Evolutionary conservation across 2,113 vertebrate genomes (phyloP).

Genomic region (Pseudorasbora parva): DNA sequence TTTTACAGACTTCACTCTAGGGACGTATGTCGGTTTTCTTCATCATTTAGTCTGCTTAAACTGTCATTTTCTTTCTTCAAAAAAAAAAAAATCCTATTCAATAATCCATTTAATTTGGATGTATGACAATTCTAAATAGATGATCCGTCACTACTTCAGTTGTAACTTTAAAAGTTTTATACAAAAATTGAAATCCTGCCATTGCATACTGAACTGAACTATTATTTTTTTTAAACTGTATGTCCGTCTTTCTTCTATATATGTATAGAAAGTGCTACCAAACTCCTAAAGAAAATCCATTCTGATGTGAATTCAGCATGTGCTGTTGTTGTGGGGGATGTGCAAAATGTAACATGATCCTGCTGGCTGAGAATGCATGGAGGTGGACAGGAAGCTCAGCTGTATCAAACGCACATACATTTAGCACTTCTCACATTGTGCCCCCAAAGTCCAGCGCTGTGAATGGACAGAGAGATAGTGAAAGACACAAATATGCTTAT

Average conservation of each 20-base stretch:
- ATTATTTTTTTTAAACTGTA: not conserved
- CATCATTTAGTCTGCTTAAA: no score
- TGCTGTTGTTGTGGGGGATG: conserved; percentile 27
- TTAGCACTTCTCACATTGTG: not conserved
- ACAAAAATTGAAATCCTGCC: no score
- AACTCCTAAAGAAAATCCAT: not conserved
- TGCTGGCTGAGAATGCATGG: conserved; percentile 29
- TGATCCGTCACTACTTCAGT: no score
- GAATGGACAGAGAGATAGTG: not conserved
- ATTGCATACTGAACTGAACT: no score
- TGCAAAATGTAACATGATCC: conserved; percentile 29
- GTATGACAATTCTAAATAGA: no score
- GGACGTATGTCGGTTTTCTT: no score
- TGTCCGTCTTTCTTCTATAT: not conserved
- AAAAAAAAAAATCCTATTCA: no score
- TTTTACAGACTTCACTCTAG: not conserved
- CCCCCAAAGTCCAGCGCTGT: not conserved
- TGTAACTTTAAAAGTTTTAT: no score
- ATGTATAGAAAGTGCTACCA: not conserved
- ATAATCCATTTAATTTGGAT: no score
- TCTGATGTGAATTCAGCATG: not conserved
- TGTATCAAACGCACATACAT: conserved; percentile 1
- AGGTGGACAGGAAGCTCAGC: conserved; percentile 24
- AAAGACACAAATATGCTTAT: not conserved
- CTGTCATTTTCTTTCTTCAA: no score